Conservation (phyloP, 2,113 vertebrate species). For the Apodemus speciosus region DNA sequence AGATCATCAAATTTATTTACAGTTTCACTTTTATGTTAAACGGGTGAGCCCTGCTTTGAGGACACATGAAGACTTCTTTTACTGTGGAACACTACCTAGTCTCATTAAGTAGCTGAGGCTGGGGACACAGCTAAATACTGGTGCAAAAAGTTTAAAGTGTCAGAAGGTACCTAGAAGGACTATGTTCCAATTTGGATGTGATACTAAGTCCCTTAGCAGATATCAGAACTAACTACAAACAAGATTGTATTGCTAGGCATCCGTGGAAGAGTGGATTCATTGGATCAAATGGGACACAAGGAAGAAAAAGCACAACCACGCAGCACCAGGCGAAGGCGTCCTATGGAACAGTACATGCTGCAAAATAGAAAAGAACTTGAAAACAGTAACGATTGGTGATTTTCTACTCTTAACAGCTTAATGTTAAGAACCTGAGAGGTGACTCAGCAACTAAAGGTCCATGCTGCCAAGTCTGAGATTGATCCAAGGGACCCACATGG, state of each 20-base stretch:
- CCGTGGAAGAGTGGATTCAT: not conserved
- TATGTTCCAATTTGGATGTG: not conserved
- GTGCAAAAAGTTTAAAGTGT: not conserved
- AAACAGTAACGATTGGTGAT: not conserved
- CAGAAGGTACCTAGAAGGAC: not conserved
- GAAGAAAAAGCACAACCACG: not conserved
- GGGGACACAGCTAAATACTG: not conserved
- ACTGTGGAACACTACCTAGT: not conserved
- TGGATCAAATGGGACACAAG: not conserved
- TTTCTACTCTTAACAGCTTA: conserved; percentile 7
- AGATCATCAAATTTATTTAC: not conserved
- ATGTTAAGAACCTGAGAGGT: not conserved
- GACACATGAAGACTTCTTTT: not conserved
- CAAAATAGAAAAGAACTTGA: conserved; percentile 14
- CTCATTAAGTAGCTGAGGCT: not conserved
- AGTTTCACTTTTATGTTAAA: not conserved
- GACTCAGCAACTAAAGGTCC: no score
- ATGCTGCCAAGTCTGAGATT: not conserved
- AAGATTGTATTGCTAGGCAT: not conserved
- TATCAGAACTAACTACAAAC: conserved; percentile 21
- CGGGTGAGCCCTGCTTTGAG: not conserved
- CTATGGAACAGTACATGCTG: not conserved
- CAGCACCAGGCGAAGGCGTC: not conserved
- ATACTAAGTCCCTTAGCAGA: conserved; percentile 38
- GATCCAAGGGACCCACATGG: not conserved